Conservation (phyloP, 1,140 invertebrate species). For the Coelopa frigida region DNA sequence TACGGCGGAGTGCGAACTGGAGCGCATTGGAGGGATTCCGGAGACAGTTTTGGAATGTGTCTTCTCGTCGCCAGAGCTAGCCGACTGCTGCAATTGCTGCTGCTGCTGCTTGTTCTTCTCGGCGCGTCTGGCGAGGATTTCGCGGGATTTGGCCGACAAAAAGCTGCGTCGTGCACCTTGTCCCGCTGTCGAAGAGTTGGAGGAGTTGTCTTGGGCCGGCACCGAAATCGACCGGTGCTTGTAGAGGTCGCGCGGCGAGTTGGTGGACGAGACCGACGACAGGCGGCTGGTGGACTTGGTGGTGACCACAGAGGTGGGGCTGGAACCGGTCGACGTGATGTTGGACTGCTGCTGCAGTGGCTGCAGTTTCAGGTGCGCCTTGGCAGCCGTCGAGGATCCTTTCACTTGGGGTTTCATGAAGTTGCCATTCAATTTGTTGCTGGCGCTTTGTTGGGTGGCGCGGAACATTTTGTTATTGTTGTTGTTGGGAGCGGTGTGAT, state of each 20-base stretch:
- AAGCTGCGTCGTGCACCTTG: conserved; percentile 34
- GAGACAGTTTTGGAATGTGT: conserved; percentile 18
- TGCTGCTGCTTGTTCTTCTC: conserved; percentile 39
- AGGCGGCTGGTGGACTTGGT: conserved; percentile 40
- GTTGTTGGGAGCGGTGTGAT: neutral
- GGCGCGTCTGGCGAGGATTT: conserved; percentile 38
- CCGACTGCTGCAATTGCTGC: conserved; percentile 23
- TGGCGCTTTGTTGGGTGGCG: neutral
- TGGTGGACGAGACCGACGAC: conserved; percentile 34
- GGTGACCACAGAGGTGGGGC: conserved; percentile 39
- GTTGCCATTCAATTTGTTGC: conserved; percentile 6
- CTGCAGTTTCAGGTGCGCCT: no score
- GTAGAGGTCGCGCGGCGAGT: conserved; percentile 34
- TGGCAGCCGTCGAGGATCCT: no score
- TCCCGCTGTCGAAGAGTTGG: neutral
- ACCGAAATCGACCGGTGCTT: conserved; percentile 41
- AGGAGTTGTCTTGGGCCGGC: conserved; percentile 14
- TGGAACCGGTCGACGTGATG: conserved; percentile 36
- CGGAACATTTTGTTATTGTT: neutral
- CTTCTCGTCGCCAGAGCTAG: conserved; percentile 35
- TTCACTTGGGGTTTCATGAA: no score
- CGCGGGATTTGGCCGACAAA: conserved; percentile 38
- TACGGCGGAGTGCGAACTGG: conserved; percentile 39
- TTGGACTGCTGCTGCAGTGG: conserved; percentile 37
- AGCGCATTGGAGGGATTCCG: conserved; percentile 25